Evolutionary conservation across 2,888 invertebrate genomes (phyloP), one percentile per base, ranked within the genome.

Genomic region (Eupithecia pulchellata): DNA sequence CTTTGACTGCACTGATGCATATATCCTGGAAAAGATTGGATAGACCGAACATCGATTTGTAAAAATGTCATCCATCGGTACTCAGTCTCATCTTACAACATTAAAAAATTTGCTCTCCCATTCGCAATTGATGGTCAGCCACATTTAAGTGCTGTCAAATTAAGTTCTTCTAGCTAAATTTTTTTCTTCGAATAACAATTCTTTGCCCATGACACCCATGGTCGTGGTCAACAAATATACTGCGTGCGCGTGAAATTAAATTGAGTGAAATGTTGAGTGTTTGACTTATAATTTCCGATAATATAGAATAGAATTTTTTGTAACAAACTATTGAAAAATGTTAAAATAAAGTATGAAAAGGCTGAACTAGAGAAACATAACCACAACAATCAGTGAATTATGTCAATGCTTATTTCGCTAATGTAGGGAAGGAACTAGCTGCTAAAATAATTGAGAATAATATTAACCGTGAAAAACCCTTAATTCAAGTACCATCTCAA

Each of bases 1-100:
- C 98, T 91, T 98, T 98, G 0, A 97, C 96, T 0, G 98, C 98
- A 82, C 98, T 97, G 42, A 98, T 97, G 82, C 98, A 98, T 78
- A 98, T 97, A 85, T 98, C 98, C 96, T 97, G n/a, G n/a, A 74
- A 29, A 27, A 65, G 25, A 52, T 52, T 4, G 20, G 20, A 47
- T 6, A 42, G 3, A 39, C n/a, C n/a, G 17, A 5, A 5, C 17
- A 11, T 34, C 9, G 34, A 34, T 34, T 34, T 36, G 14, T 2
- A 36, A 36, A 36, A 14, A 36, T n/a, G n/a, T n/a, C n/a, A n/a
- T n/a, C n/a, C n/a, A n/a, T n/a, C n/a, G n/a, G n/a, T n/a, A n/a
- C n/a, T n/a, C n/a, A 2, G 1, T 1, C 9, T 47, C 9, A 9
- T 20, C 9, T 47, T 9, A 42, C 42, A n/a, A 42, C 39, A n/a